phyloP scores from a whole-genome alignment of 23 tunicate genomes.

The Ciona savignyi region DNA sequence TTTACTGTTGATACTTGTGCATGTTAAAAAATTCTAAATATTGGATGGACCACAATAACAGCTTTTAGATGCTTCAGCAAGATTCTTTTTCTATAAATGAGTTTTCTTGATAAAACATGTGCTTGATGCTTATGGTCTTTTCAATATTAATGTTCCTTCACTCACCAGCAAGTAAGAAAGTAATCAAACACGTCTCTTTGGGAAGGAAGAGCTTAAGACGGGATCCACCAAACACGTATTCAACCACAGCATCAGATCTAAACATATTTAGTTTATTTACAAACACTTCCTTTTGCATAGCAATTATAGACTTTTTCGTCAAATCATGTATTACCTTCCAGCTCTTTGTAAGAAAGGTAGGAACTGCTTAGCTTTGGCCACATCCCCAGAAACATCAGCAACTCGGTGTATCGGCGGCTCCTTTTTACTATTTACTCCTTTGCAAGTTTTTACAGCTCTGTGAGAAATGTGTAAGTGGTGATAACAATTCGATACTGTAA shows the following conservation, averaged over 20 bases:
- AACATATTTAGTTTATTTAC: neutral
- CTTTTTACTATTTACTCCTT: conserved; percentile 90
- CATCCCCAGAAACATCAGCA: conserved; percentile 83
- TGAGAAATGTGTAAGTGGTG: too few species aligned
- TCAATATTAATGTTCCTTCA: neutral
- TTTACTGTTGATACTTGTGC: too few species aligned
- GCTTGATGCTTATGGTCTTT: too few species aligned
- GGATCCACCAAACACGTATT: conserved; percentile 94
- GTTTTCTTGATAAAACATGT: too few species aligned
- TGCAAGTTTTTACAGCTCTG: conserved; percentile 80
- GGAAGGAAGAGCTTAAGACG: conserved; percentile 89
- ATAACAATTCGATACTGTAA: too few species aligned
- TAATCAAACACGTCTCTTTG: conserved; percentile 83
- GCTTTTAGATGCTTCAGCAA: too few species aligned
- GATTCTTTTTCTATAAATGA: too few species aligned
- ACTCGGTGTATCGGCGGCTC: conserved; percentile 79
- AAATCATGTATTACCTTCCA: too few species aligned
- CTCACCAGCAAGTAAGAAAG: conserved; percentile 90
- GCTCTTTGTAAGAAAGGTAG: conserved; percentile 87
- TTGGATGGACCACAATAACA: too few species aligned
- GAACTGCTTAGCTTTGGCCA: conserved; percentile 73
- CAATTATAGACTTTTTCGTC: neutral
- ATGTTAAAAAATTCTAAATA: too few species aligned
- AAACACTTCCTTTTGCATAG: neutral
- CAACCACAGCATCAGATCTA: conserved; percentile 93